Percentiles rank a stretch among this genome's conserved stretches.
Conservation (phyloP, 2,113 vertebrate species). For the Tachysurus vachellii region DNA sequence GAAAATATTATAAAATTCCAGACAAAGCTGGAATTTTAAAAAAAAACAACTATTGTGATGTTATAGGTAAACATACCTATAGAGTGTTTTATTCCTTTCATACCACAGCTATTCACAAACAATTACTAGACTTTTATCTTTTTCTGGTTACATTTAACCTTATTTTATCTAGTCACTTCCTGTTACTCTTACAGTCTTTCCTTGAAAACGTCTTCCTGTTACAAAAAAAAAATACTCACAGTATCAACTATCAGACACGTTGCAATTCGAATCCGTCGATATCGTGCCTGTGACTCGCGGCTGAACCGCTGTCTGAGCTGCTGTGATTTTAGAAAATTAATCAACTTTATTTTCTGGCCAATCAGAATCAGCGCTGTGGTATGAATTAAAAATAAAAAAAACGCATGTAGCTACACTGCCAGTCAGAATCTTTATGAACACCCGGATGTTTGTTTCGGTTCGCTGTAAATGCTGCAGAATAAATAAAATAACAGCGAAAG, state of each 20-base stretch:
- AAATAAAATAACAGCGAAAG: background rate
- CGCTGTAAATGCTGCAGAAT: too few relatives aligned
- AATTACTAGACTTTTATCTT: background rate
- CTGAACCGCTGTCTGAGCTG: background rate
- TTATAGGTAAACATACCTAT: background rate
- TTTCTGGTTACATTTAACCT: too few relatives aligned
- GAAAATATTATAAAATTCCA: background rate
- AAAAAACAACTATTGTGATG: background rate
- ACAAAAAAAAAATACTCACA: background rate
- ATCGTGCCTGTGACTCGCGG: background rate
- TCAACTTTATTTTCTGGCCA: background rate
- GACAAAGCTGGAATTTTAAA: background rate
- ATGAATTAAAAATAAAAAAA: background rate
- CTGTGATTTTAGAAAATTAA: background rate
- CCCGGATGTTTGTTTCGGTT: background rate
- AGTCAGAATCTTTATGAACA: background rate
- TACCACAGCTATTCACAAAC: background rate
- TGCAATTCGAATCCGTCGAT: background rate
- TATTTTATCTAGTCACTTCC: too few relatives aligned
- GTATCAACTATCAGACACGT: background rate
- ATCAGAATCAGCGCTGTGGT: background rate
- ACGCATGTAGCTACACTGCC: background rate
- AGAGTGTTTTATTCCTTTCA: background rate
- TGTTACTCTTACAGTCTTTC: background rate
- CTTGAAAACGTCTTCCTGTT: background rate